Conservation (phyloP, 2,797 vertebrate genomes). For the Enteromius mattozi region DNA sequence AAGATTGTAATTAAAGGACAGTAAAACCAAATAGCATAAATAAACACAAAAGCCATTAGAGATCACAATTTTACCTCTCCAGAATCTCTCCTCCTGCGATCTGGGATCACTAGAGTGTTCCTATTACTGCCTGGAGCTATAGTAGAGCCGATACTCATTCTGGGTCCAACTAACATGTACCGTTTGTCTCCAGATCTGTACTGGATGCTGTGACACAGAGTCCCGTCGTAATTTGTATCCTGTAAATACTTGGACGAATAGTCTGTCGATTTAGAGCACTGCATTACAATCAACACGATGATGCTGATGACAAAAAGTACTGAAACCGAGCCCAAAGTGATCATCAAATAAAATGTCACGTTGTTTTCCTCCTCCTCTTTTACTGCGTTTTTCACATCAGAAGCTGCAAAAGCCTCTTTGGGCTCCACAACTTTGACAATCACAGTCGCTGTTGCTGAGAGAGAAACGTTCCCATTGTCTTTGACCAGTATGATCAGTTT, state of each 20-base stretch:
- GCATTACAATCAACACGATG: slow-evolving; percentile 59
- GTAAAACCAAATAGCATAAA: neutral
- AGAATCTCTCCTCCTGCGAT: slow-evolving; percentile 42
- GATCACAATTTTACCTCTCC: slow-evolving; percentile 55
- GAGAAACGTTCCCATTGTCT: slow-evolving; percentile 68
- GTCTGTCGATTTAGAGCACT: slow-evolving; percentile 58
- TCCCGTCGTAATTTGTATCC: slow-evolving; percentile 52
- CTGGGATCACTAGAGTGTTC: slow-evolving; percentile 56
- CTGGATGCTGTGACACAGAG: slow-evolving; percentile 59
- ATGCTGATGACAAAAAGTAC: slow-evolving; percentile 60
- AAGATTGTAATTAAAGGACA: neutral
- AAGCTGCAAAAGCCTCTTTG: slow-evolving; percentile 69
- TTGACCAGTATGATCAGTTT: slow-evolving; percentile 67
- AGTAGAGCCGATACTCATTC: slow-evolving; percentile 61
- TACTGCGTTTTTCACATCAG: slow-evolving; percentile 57
- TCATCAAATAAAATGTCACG: slow-evolving; percentile 60
- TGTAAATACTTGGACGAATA: slow-evolving; percentile 55
- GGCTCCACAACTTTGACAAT: slow-evolving; percentile 67
- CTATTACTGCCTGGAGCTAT: slow-evolving; percentile 49
- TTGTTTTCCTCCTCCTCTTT: slow-evolving; percentile 51
- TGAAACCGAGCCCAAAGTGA: slow-evolving; percentile 60
- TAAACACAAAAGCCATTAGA: neutral
- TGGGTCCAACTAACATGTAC: slow-evolving; percentile 60
- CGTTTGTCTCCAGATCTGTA: slow-evolving; percentile 64
- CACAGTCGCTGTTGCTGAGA: slow-evolving; percentile 69